Evolutionary conservation across 2,797 vertebrate species (phyloP).

Genomic region (Adrianichthys oophorus): DNA sequence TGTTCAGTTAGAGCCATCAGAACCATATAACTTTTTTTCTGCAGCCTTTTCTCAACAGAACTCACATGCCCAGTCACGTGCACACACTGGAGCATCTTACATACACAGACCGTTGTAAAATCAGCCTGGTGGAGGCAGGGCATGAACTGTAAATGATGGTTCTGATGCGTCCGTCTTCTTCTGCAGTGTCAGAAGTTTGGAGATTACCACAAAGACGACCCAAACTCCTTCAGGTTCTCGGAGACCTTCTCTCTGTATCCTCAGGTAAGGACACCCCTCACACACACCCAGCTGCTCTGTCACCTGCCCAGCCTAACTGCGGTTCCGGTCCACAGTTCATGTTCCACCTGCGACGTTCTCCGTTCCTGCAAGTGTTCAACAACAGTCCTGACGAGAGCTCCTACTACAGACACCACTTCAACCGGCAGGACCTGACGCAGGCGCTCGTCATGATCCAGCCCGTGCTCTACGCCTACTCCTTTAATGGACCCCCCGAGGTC

Average conservation of each 20-base stretch:
- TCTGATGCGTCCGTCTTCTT: constrained; percentile 1
- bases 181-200: constrained; percentile 97
- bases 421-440: constrained; percentile 95
- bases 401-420: constrained; percentile 95
- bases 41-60: too few species aligned
- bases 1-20: too few species aligned
- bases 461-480: constrained; percentile 94
- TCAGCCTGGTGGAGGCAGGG: not conserved
- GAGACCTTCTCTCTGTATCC: constrained; percentile 98
- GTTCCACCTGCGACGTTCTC: constrained; percentile 97
- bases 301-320: too few species aligned
- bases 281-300: not conserved
- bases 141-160: too few species aligned
- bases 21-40: too few species aligned
- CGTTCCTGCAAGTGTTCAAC: constrained; percentile 98
- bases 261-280: constrained; percentile 77
- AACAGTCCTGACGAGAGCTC: constrained; percentile 98
- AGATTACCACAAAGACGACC: constrained; percentile 97
- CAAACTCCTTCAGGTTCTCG: constrained; percentile 96
- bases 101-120: not conserved
- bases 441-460: constrained; percentile 98
- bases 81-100: too few species aligned
- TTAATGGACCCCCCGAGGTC: constrained; percentile 96
- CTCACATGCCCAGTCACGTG: too few species aligned
- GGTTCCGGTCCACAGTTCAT: constrained; percentile 83